A percentile compares a stretch with the other conserved stretches of the same genome.
Evolutionary conservation across 1,140 invertebrate genomes (phyloP).

Genomic region (Macrobrachium nipponense): DNA sequence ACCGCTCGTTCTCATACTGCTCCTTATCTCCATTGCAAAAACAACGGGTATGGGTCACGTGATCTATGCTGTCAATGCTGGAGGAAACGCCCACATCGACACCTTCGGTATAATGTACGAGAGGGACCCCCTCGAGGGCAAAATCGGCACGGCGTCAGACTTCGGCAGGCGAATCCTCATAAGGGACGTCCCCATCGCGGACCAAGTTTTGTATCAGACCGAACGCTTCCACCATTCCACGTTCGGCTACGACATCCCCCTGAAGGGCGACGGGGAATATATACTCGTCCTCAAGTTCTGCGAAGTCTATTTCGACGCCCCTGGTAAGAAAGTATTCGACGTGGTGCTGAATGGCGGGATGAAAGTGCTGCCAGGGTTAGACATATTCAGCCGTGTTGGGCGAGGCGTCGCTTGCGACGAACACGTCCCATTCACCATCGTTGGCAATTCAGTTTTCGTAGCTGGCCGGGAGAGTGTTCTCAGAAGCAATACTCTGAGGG

Average conservation of each 20-base stretch:
- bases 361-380: conserved; percentile 89
- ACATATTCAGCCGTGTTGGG: conserved; percentile 93
- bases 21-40: too few species aligned
- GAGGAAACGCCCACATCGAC: too few species aligned
- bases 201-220: conserved; percentile 88
- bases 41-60: too few species aligned
- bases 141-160: too few species aligned
- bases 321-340: conserved; percentile 94
- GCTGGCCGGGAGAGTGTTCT: conserved; percentile 72
- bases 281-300: conserved; percentile 91
- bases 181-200: too few species aligned
- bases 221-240: conserved; percentile 90
- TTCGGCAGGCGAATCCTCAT: too few species aligned
- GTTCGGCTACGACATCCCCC: conserved; percentile 91
- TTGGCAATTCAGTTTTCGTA: conserved; percentile 68
- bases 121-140: too few species aligned
- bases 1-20: too few species aligned
- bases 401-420: conserved; percentile 95
- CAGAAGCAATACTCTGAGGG: conserved; percentile 83
- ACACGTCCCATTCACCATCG: conserved; percentile 85
- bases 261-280: conserved; percentile 86
- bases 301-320: conserved; percentile 92
- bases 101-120: too few species aligned
- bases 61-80: too few species aligned
- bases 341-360: conserved; percentile 94